Percentiles rank a stretch among this genome's conserved stretches.
Evolutionary conservation across 37 sponge, comb jelly and placozoan species (phyloP).

Genomic region (Spongia lamella): DNA sequence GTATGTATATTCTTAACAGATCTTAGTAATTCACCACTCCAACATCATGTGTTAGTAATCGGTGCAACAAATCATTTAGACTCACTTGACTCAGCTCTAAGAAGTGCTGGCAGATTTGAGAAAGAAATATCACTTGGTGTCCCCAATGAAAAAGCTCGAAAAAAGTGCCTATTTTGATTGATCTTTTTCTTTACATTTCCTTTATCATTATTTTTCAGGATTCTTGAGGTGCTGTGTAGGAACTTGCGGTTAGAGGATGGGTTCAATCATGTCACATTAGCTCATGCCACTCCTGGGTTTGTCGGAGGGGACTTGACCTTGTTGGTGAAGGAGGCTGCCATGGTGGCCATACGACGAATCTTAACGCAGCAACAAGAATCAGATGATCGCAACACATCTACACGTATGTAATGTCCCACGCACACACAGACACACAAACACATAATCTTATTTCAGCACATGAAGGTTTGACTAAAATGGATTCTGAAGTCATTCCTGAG

Average conservation of each 20-base stretch:
- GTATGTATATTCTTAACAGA: background rate
- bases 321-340: slow-evolving; percentile 74
- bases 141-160: slow-evolving; percentile 76
- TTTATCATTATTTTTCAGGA: slow-evolving; percentile 21
- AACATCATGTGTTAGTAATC: slow-evolving; percentile 70
- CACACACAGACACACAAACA: no score
- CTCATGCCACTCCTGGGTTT: slow-evolving; percentile 86
- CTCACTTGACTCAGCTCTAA: slow-evolving; percentile 84
- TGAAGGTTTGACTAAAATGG: no score
- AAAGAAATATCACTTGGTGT: slow-evolving; percentile 90
- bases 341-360: slow-evolving; percentile 53
- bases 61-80: slow-evolving; percentile 90
- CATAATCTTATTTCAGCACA: no score
- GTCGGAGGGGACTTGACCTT: slow-evolving; percentile 90
- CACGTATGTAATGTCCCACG: no score
- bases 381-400: no score
- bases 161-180: slow-evolving; percentile 32
- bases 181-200: no score
- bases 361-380: background rate
- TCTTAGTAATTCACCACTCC: background rate
- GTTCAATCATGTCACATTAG: slow-evolving; percentile 58
- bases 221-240: slow-evolving; percentile 78
- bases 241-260: slow-evolving; percentile 62
- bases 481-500: no score
- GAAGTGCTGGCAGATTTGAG: slow-evolving; percentile 95